Evolutionary conservation across 1,140 invertebrate species (phyloP), one percentile per base, ranked within the genome.

Genomic region (Hyles euphorbiae): DNA sequence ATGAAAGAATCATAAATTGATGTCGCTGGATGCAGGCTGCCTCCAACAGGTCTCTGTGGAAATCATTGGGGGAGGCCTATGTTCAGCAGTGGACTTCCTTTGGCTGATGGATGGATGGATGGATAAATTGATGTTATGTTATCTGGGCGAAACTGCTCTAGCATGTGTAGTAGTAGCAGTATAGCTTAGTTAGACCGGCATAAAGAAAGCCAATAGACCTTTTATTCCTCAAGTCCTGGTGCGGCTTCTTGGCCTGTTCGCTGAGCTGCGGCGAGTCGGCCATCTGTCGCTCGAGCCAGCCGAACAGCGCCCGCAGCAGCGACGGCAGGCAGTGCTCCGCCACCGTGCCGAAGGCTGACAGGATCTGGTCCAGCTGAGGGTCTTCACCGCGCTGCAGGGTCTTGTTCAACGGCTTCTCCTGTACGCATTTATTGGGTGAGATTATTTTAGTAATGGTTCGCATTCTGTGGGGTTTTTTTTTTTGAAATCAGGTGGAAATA

Each of bases 321-420:
- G 98, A 99, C 2, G 99, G 98, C 45, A 99, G 89, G 89, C 98
- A 99, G 83, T 99, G 97, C 83, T 99, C 98, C 1, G 97, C 97
- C 1, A 98, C 97, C 12, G 95, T 95, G 22, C 97, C 96, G 76
- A 99, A 95, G 0, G 97, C 95, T 45, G 93, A 95, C 10, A 99
- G 89, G n/a, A 99, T 89, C 86, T 99, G 98, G 91, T 99, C 98
- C 87, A 99, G 97, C 65, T 98, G 94, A 5, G 93, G 78, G 91
- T 99, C 98, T 91, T 99, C 98, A 3, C 97, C 98, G 68, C 97
- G 92, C 90, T 99, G 98, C 53, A 99, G 86, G 3, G 97, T 94
- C 91, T 99, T 99, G 11, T 96, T 96, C 9, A 99, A 81, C 49
- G 95, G 94, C 82, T 96, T 96, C 78, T 99, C 96, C 93, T 95